Percentiles rank a stretch among this genome's conserved stretches.
Evolutionary conservation across 2,888 invertebrate species (phyloP).

Genomic region (Microplitis manilae): DNA sequence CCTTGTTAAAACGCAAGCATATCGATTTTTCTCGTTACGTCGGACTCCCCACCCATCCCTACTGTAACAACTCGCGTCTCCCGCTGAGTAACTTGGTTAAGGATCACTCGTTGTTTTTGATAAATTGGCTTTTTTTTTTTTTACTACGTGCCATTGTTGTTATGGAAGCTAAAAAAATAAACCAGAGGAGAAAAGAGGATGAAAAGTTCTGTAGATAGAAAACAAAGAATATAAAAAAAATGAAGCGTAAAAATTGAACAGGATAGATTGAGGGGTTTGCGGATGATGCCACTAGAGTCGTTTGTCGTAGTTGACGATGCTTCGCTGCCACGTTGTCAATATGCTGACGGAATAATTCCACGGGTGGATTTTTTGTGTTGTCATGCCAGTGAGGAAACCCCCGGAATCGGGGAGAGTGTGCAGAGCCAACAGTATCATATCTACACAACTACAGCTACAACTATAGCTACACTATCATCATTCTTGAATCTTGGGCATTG

Average conservation of each 20-base stretch:
- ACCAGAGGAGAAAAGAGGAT: neutral
- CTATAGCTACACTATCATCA: neutral
- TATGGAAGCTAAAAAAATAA: constrained; percentile 1
- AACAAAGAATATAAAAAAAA: neutral
- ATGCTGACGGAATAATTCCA: constrained; percentile 1
- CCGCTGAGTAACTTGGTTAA: constrained; percentile 3
- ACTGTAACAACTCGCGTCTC: constrained; percentile 6
- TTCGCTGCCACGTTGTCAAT: neutral
- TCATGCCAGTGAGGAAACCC: neutral
- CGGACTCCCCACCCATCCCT: constrained; percentile 9
- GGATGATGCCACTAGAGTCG: constrained; percentile 1
- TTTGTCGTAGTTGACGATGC: constrained; percentile 1
- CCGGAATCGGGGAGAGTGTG: neutral
- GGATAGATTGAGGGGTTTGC: constrained; percentile 1
- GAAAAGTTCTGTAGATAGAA: neutral
- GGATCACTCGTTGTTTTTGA: constrained; percentile 43
- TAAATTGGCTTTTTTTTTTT: constrained; percentile 47
- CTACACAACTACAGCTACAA: neutral
- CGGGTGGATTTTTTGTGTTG: neutral
- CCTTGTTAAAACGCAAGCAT: constrained; percentile 55
- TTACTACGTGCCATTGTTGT: neutral
- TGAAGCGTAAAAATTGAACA: constrained; percentile 1
- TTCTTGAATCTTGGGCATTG: neutral
- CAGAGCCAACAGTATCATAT: neutral
- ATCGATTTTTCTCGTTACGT: constrained; percentile 52